Percentiles rank a stretch among this genome's conserved stretches.
Evolutionary conservation across 2,113 vertebrate genomes (phyloP).

Genomic region (Sarotherodon lohbergeri): DNA sequence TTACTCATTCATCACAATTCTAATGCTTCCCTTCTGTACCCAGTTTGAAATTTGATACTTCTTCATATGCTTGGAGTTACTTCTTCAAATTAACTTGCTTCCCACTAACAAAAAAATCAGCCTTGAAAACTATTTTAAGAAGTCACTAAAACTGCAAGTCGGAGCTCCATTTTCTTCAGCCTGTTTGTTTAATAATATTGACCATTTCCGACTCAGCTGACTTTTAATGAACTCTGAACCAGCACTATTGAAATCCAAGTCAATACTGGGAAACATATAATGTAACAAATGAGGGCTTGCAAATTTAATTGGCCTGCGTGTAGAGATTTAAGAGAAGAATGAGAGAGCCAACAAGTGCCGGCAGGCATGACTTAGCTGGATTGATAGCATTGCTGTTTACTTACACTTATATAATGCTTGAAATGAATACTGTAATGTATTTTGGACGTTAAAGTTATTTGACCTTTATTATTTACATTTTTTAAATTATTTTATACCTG

Average conservation of each 20-base stretch:
- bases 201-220: conserved; percentile 66
- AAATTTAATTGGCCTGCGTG: conserved; percentile 42
- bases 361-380: conserved; percentile 7
- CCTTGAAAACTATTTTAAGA: not conserved
- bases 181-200: conserved; percentile 69
- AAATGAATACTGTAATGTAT: not conserved
- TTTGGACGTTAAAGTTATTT: not conserved
- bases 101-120: not conserved
- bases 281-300: conserved; percentile 62
- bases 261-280: conserved; percentile 74
- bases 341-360: conserved; percentile 11
- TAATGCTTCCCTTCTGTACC: not conserved
- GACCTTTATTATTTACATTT: not conserved
- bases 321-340: conserved; percentile 28
- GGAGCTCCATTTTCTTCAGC: not conserved
- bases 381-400: conserved; percentile 26
- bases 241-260: conserved; percentile 53
- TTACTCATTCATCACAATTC: conserved; percentile 7
- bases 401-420: not conserved
- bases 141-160: conserved; percentile 47
- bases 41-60: not conserved
- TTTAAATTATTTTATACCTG: not conserved
- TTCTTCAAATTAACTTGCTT: not conserved
- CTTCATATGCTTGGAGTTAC: not conserved
- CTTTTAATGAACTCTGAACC: conserved; percentile 71